A percentile compares a stretch with the other conserved stretches of the same genome.
Conservation (phyloP, 2,797 vertebrate genomes). For the Parauchenoglanis ngamensis region DNA sequence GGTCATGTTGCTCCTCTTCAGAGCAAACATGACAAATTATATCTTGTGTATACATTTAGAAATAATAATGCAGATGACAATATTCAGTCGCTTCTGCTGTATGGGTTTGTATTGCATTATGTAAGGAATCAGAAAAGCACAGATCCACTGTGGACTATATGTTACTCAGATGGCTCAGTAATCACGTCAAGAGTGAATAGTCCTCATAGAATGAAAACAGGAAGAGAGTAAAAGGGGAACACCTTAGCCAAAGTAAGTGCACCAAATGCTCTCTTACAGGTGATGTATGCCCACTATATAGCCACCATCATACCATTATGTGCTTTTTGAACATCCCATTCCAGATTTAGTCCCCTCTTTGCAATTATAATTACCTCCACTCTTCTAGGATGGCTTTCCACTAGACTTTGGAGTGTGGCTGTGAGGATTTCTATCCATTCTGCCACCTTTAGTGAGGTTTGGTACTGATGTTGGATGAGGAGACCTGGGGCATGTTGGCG, state of each 20-base stretch:
- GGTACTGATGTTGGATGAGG: not conserved
- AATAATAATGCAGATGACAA: not conserved
- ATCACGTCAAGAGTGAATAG: not conserved
- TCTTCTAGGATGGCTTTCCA: not conserved
- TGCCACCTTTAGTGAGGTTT: not conserved
- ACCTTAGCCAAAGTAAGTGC: not conserved
- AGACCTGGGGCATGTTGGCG: not conserved
- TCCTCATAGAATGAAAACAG: not conserved
- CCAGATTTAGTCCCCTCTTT: not conserved
- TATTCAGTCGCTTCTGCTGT: not conserved
- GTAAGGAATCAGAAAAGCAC: not conserved
- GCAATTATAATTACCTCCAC: not conserved
- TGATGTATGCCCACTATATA: not conserved
- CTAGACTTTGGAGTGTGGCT: not conserved
- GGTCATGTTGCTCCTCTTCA: not conserved
- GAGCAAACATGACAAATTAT: not conserved
- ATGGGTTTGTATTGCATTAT: not conserved
- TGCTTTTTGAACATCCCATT: not conserved
- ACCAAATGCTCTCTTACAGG: too few relatives aligned
- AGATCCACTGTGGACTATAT: not conserved
- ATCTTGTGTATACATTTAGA: not conserved
- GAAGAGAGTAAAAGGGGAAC: not conserved
- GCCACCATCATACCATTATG: not conserved
- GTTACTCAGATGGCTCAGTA: not conserved
- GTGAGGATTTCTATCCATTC: not conserved